Conservation (phyloP, 2,888 invertebrate genomes). For the Calliopum simillimum region DNA sequence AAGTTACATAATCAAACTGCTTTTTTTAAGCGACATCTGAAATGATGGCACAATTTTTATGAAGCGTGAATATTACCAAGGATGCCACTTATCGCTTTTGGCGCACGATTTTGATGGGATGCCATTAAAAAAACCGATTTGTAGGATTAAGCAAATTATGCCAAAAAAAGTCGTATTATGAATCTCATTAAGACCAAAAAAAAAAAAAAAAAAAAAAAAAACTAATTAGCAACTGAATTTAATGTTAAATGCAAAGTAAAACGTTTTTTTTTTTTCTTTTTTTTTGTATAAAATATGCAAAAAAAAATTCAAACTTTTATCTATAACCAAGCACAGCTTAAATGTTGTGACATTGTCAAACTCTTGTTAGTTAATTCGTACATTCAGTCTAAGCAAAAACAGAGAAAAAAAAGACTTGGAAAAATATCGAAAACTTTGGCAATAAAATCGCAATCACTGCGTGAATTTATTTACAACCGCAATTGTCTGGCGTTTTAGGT, state of each 20-base stretch:
- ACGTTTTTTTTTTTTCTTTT: too few species aligned
- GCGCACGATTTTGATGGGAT: too few species aligned
- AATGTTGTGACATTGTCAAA: constrained; percentile 7
- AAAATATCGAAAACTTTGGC: constrained; percentile 53
- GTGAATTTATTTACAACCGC: constrained; percentile 57
- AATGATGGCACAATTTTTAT: constrained; percentile 53
- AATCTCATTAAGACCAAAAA: too few species aligned
- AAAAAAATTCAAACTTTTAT: background rate
- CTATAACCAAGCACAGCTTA: background rate
- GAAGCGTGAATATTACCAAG: constrained; percentile 64
- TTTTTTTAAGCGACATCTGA: constrained; percentile 9
- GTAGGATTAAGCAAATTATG: too few species aligned
- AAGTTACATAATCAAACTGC: background rate
- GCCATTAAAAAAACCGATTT: too few species aligned
- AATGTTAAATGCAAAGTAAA: too few species aligned
- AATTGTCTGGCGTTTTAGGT: constrained; percentile 39
- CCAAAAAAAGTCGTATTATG: too few species aligned
- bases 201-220: too few species aligned
- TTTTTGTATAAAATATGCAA: too few species aligned
- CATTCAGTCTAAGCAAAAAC: too few species aligned
- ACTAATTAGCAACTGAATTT: too few species aligned
- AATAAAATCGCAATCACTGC: constrained; percentile 62
- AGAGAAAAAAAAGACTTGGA: too few species aligned
- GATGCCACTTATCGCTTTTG: constrained; percentile 22
- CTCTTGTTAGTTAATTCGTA: background rate